Base-by-base conservation (phyloP, 2,113 vertebrate species). In the Megaleporinus macrocephalus region DNA sequence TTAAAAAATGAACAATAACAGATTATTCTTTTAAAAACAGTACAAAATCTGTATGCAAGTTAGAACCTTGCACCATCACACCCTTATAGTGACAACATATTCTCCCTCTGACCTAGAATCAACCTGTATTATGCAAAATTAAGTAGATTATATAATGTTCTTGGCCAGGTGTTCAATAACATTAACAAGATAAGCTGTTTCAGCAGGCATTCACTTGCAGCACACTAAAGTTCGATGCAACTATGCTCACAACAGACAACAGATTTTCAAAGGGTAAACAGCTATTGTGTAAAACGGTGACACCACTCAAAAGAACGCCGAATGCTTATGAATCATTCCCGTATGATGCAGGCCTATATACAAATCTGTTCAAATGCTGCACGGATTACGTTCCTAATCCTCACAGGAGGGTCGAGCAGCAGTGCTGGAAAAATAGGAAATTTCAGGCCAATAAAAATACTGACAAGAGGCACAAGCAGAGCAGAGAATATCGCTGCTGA, bases 381-480 rank as follows among this genome's bases (percentile, higher is more conserved):
- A n/a, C 9, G 14, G 49, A 69, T 53, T 53, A 78, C 62, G 30
- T 51, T 78, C 22, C 47, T 68, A 55, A 55, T 69, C 49, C 47
- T 68, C 62, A 70, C 36, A 70, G 66, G 11, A 29, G 36, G 36
- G 33, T 70, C 36, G 41, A 70, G 66, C 29, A 47, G 62, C 27
- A 36, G 36, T 16, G 15, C 26, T 53, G 12, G 5, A 12, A 77
- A 29, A 53, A 36, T 30, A 24, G 66, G 66, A 24, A 24, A 44
- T 70, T 22, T 70, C 33, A 14, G 44, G 29, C 16, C 29, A 22
- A 44, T n/a, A 70, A 70, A 69, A 70, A 13, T 22, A 24, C 22
- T 44, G 66, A 70, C 33, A 44, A 44, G 36, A 36, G 65, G 16
- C 29, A 33, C 65, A 20, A 33, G 30, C 65, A 33, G 16, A 68